phyloP scores from a whole-genome alignment of 2,113 vertebrate species.

The Epinephelus lanceolatus region DNA sequence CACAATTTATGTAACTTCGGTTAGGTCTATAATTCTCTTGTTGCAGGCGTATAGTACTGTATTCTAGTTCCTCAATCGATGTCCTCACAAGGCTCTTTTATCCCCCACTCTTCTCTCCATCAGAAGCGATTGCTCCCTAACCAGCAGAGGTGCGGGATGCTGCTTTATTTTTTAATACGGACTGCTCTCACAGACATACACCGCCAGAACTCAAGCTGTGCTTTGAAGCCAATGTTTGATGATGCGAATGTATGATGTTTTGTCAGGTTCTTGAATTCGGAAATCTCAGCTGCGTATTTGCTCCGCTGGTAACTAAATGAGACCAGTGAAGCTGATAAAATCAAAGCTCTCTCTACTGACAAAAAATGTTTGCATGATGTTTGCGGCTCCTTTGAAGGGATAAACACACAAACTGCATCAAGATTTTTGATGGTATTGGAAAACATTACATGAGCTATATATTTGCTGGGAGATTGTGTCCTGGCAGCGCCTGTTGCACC shows the following conservation, averaged over 20 bases:
- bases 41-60: neutral
- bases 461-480: neutral
- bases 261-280: constrained; percentile 27
- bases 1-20: constrained; percentile 16
- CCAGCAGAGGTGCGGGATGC: constrained; percentile 13
- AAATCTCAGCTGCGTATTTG: constrained; percentile 38
- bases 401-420: neutral
- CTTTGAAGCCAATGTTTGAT: constrained; percentile 62
- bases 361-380: neutral
- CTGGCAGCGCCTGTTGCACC: constrained; percentile 52
- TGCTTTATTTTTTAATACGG: constrained; percentile 54
- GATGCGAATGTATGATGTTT: constrained; percentile 46
- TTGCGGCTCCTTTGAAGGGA: neutral
- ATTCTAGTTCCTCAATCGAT: constrained; percentile 5
- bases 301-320: constrained; percentile 13
- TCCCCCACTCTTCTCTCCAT: constrained; percentile 34
- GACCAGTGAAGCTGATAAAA: constrained; percentile 10
- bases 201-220: constrained; percentile 43
- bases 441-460: neutral
- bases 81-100: constrained; percentile 31
- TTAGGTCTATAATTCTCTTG: constrained; percentile 20
- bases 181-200: constrained; percentile 19
- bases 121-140: constrained; percentile 16
- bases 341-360: constrained; percentile 4
- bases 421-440: neutral